phyloP scores from a whole-genome alignment of 2,888 invertebrate species.

The Volucella inflata region DNA sequence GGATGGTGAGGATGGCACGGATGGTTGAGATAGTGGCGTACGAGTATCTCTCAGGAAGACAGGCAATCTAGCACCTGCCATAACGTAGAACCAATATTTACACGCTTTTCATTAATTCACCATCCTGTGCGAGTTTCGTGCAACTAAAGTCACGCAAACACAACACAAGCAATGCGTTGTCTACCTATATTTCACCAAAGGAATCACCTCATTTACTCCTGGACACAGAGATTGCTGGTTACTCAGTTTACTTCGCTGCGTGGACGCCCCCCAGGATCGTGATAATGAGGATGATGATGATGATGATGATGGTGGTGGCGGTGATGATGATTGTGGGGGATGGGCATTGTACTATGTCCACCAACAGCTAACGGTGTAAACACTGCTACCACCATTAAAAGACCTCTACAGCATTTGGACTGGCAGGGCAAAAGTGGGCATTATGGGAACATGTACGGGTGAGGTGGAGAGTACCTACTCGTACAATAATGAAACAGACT shows the following conservation, averaged over 20 bases:
- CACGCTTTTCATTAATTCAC: conserved; percentile 71
- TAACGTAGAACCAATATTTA: conserved; percentile 74
- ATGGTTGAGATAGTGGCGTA: neutral
- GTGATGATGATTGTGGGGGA: neutral
- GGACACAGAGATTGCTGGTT: conserved; percentile 19
- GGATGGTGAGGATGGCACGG: neutral
- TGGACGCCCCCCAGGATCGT: neutral
- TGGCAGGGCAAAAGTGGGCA: conserved; percentile 5
- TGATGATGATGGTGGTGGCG: neutral
- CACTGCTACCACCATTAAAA: conserved; percentile 28
- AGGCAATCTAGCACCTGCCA: conserved; percentile 74
- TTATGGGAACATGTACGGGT: conserved; percentile 7
- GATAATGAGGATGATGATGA: conserved; percentile 19
- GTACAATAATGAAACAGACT: conserved; percentile 56
- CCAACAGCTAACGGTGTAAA: conserved; percentile 50
- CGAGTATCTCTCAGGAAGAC: conserved; percentile 55
- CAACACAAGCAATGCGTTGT: conserved; percentile 34
- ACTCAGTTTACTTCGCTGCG: neutral
- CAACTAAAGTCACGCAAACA: conserved; percentile 67
- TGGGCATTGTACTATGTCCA: conserved; percentile 54
- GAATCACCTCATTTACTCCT: conserved; percentile 20
- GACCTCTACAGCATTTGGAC: conserved; percentile 24
- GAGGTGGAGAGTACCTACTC: conserved; percentile 34
- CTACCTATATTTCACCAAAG: conserved; percentile 7
- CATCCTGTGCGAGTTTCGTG: conserved; percentile 40